Conservation (phyloP, 2,113 vertebrate species). For the Petrocephalus microphthalmus region DNA sequence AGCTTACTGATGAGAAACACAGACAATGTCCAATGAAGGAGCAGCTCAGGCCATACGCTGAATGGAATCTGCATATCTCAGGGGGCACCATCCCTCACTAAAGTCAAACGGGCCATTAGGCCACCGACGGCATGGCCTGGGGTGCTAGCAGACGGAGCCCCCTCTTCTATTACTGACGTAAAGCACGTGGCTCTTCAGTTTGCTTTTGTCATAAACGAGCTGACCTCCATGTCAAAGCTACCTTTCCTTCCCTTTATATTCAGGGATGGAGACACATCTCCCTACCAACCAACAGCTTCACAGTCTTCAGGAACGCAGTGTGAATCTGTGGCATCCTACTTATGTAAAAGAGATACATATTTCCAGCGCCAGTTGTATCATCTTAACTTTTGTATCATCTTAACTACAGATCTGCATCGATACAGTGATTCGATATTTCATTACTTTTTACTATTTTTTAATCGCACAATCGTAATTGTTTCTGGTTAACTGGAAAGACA, state of each 20-base stretch:
- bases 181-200: background rate
- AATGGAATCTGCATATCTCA: background rate
- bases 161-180: background rate
- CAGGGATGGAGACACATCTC: background rate
- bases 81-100: background rate
- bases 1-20: background rate
- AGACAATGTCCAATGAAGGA: background rate
- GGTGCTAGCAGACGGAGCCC: background rate
- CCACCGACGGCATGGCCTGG: background rate
- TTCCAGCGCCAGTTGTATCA: background rate
- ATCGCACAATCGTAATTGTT: no score
- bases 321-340: background rate
- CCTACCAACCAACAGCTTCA: background rate
- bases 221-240: background rate
- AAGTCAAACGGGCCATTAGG: background rate
- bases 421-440: background rate
- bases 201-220: no score
- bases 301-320: background rate
- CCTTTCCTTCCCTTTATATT: background rate
- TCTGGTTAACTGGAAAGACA: background rate
- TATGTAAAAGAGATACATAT: background rate
- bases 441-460: no score
- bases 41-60: background rate
- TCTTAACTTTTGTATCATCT: background rate
- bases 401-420: background rate